These are phyloP conservation scores for Graphium colonna DNA, from an alignment of 2,888 invertebrate species.

Conservation along the genomic window DNA sequence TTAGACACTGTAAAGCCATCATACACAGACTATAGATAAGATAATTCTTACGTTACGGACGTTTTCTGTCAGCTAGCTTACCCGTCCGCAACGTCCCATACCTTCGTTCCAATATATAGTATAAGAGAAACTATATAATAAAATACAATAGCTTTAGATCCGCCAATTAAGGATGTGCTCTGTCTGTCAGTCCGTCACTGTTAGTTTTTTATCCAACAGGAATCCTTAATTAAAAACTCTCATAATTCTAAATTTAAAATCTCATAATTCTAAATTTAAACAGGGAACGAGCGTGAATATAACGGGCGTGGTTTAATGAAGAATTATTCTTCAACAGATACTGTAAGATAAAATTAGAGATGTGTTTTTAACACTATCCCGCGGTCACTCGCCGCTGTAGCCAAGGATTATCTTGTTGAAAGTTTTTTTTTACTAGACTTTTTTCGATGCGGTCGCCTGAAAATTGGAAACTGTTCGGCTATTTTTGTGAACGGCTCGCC, in stretches of 20 bases:
- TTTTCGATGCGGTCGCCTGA: not conserved
- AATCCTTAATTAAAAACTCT: not conserved
- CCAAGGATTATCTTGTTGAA: slow-evolving; percentile 1
- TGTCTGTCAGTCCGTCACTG: not conserved
- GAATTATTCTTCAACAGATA: slow-evolving; percentile 5
- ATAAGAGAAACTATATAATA: no score
- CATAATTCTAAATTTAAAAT: not conserved
- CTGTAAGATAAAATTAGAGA: slow-evolving; percentile 4
- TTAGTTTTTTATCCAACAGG: not conserved
- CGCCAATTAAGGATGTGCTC: not conserved
- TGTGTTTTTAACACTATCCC: not conserved
- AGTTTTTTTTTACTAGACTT: not conserved
- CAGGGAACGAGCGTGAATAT: not conserved
- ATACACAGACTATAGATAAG: no score
- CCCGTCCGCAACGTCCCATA: no score
- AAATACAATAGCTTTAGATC: no score
- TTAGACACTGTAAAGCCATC: no score
- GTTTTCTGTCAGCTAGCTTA: no score
- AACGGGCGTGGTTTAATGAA: not conserved
- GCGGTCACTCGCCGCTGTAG: slow-evolving; percentile 3
- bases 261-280: not conserved
- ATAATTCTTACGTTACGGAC: no score
- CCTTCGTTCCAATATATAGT: no score
- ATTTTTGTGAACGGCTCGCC: not conserved
- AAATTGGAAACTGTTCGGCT: not conserved